phyloP scores from a whole-genome alignment of 1,140 invertebrate genomes.

The Hermetia illucens region DNA sequence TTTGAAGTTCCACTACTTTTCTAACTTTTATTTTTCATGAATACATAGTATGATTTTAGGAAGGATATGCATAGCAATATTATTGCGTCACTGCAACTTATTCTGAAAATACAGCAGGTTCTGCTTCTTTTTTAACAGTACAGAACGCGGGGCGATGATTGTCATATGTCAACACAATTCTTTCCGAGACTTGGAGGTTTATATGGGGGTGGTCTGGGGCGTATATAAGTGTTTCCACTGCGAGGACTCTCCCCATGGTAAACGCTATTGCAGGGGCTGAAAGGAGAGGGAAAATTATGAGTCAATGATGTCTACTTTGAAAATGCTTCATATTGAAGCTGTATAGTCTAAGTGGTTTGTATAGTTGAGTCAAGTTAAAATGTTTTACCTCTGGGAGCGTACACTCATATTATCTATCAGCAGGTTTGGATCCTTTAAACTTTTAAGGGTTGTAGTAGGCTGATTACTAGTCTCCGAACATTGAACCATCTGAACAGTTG shows the following conservation, averaged over 20 bases:
- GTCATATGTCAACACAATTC: constrained; percentile 27
- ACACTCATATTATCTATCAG: constrained; percentile 24
- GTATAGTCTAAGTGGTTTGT: no score
- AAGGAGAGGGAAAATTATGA: constrained; percentile 1
- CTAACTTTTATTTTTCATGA: no score
- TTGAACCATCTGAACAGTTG: constrained; percentile 29
- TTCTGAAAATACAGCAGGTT: no score
- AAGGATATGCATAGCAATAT: no score
- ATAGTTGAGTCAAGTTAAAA: neutral
- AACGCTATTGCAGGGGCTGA: constrained; percentile 22
- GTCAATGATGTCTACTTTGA: neutral
- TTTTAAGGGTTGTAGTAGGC: constrained; percentile 24
- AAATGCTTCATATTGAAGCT: neutral
- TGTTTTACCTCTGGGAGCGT: constrained; percentile 20
- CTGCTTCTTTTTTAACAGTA: constrained; percentile 27
- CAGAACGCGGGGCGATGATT: constrained; percentile 24
- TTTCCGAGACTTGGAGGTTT: constrained; percentile 19
- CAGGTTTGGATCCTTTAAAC: constrained; percentile 25
- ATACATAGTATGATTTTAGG: no score
- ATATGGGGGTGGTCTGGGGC: constrained; percentile 27
- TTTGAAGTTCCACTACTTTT: no score
- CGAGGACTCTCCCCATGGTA: constrained; percentile 19
- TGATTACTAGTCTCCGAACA: constrained; percentile 23
- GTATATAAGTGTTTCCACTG: constrained; percentile 15
- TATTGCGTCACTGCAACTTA: no score